A percentile compares a stretch with the other conserved stretches of the same genome.
phyloP scores from a whole-genome alignment of 2,113 vertebrate genomes.

The Taurulus bubalis region DNA sequence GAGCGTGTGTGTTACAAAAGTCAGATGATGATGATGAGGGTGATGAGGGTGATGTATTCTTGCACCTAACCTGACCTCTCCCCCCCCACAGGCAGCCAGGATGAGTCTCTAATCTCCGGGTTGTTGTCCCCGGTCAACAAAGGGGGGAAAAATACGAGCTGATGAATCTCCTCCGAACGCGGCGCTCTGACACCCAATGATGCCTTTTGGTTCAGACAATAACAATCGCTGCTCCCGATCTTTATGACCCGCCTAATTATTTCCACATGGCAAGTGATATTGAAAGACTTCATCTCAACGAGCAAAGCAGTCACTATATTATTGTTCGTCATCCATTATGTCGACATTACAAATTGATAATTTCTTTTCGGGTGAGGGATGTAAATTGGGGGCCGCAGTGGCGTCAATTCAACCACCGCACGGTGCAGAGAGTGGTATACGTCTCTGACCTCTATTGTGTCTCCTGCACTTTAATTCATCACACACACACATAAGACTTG shows the following conservation, averaged over 20 bases:
- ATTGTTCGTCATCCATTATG: slow-evolving; percentile 58
- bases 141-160: not conserved
- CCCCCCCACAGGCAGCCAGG: not conserved
- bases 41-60: slow-evolving; percentile 52
- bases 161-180: slow-evolving; percentile 34
- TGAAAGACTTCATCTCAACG: slow-evolving; percentile 31
- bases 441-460: slow-evolving; percentile 74
- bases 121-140: slow-evolving; percentile 35
- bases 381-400: not conserved
- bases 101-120: slow-evolving; percentile 25
- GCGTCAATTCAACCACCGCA: slow-evolving; percentile 30
- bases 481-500: slow-evolving; percentile 51
- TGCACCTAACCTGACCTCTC: slow-evolving; percentile 57
- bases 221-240: slow-evolving; percentile 14
- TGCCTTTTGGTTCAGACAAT: slow-evolving; percentile 18
- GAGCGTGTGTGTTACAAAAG: slow-evolving; percentile 23
- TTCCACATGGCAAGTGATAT: slow-evolving; percentile 23
- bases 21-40: slow-evolving; percentile 34
- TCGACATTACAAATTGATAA: slow-evolving; percentile 44
- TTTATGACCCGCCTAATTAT: slow-evolving; percentile 49
- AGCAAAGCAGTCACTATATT: slow-evolving; percentile 37
- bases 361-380: slow-evolving; percentile 24
- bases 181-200: slow-evolving; percentile 16
- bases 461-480: slow-evolving; percentile 70
- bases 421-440: slow-evolving; percentile 20